phyloP scores from a whole-genome alignment of 2,888 invertebrate genomes.

The Nemotelus pantherinus region DNA sequence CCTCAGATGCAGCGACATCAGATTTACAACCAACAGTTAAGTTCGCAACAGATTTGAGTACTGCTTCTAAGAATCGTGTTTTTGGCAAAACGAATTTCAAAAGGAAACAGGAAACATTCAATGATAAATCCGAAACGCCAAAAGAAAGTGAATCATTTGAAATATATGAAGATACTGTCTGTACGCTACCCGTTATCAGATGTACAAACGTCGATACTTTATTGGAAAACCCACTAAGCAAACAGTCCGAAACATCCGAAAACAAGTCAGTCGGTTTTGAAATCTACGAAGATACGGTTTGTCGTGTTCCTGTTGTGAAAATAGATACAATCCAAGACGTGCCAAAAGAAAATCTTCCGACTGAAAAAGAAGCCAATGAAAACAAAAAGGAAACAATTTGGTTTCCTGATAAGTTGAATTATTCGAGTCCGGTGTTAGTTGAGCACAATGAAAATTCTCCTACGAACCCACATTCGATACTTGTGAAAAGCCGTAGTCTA shows the following conservation, averaged over 20 bases:
- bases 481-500: slow-evolving; percentile 51
- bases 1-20: neutral
- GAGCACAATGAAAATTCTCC: neutral
- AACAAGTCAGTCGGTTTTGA: slow-evolving; percentile 22
- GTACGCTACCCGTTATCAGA: neutral
- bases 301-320: slow-evolving; percentile 1
- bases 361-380: neutral
- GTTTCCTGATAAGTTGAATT: neutral
- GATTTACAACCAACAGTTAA: neutral
- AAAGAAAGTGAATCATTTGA: slow-evolving; percentile 30
- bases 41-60: neutral
- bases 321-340: neutral
- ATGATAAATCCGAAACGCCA: neutral
- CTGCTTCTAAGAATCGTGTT: too few species aligned
- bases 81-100: slow-evolving; percentile 28
- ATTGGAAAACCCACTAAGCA: neutral
- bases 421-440: neutral
- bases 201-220: neutral
- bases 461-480: slow-evolving; percentile 44
- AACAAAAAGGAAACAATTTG: neutral
- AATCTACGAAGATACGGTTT: slow-evolving; percentile 43
- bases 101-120: slow-evolving; percentile 5
- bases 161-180: slow-evolving; percentile 42
- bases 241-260: slow-evolving; percentile 2
- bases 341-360: slow-evolving; percentile 7